Evolutionary conservation across 2,113 vertebrate species (phyloP).

Genomic region (Xiphophorus hellerii): DNA sequence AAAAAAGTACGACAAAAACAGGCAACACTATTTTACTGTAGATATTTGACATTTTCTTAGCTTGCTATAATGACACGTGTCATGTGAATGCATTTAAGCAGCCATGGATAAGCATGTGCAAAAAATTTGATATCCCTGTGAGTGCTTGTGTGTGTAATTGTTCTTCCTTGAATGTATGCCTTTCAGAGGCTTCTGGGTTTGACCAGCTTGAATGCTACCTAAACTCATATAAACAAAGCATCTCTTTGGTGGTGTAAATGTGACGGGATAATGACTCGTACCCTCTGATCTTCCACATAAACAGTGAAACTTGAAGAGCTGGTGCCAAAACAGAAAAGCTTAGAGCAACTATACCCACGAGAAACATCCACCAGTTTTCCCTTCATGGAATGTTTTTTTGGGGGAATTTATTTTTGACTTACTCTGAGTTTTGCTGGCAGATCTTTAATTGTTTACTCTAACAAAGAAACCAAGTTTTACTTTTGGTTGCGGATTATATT

Average conservation of each 20-base stretch:
- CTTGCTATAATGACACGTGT: slow-evolving; percentile 13
- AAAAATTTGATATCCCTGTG: slow-evolving; percentile 28
- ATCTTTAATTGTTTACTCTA: slow-evolving; percentile 10
- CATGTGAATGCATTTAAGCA: slow-evolving; percentile 25
- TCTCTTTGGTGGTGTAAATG: slow-evolving; percentile 50
- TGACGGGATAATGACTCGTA: slow-evolving; percentile 54
- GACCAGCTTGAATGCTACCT: slow-evolving; percentile 57
- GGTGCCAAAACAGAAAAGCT: slow-evolving; percentile 36
- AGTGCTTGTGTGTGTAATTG: not conserved
- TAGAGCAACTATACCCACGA: slow-evolving; percentile 5
- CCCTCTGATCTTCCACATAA: slow-evolving; percentile 48
- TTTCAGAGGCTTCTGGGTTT: slow-evolving; percentile 48
- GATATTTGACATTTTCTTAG: slow-evolving; percentile 30
- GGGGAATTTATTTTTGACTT: slow-evolving; percentile 29
- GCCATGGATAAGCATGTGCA: slow-evolving; percentile 22
- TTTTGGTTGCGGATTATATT: slow-evolving; percentile 1
- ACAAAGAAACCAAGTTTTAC: slow-evolving; percentile 7
- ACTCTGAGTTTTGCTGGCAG: not conserved
- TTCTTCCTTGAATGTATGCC: not conserved
- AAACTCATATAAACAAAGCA: slow-evolving; percentile 59
- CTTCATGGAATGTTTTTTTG: slow-evolving; percentile 1
- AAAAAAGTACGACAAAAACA: slow-evolving; percentile 49
- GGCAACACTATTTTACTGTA: slow-evolving; percentile 4
- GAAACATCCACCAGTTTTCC: slow-evolving; percentile 1
- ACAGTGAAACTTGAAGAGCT: slow-evolving; percentile 29